Evolutionary conservation across 1,140 invertebrate genomes (phyloP).

Genomic region (Elysia chlorotica): DNA sequence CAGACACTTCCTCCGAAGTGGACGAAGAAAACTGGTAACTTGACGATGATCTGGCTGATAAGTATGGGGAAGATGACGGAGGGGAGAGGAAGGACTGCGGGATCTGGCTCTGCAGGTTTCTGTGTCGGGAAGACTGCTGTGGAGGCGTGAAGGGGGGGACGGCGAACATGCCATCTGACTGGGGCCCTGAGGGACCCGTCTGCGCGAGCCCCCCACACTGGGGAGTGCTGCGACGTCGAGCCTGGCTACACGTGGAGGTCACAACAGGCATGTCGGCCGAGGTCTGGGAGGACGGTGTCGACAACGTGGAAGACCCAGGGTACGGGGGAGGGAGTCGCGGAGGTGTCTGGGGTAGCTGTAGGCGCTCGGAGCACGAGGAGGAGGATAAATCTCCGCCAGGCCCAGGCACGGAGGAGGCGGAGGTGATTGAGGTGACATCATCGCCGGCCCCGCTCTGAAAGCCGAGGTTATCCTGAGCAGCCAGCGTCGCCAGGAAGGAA

Average conservation of each 20-base stretch:
- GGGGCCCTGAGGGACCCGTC: slow-evolving; percentile 2
- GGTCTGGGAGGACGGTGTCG: slow-evolving; percentile 23
- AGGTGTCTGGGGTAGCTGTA: neutral
- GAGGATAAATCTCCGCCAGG: no score
- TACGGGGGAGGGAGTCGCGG: slow-evolving; percentile 29
- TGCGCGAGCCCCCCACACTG: neutral
- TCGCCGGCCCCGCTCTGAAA: no score
- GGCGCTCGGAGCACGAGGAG: neutral
- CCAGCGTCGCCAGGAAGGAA: slow-evolving; percentile 14
- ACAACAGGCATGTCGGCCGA: slow-evolving; percentile 10
- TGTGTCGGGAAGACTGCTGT: neutral
- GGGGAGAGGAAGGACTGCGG: neutral
- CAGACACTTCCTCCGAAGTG: no score
- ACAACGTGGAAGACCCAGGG: slow-evolving; percentile 37
- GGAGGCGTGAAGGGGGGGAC: slow-evolving; percentile 3
- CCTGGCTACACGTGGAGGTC: slow-evolving; percentile 5
- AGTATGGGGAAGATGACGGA: neutral
- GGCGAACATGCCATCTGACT: neutral
- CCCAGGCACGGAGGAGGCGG: neutral
- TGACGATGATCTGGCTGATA: neutral
- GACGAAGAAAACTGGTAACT: slow-evolving; percentile 3
- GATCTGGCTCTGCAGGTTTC: no score
- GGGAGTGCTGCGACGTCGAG: neutral
- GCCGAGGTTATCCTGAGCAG: slow-evolving; percentile 17
- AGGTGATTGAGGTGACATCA: no score